Conservation (phyloP, 1,140 invertebrate species). For the Pachypeltis micranthus region DNA sequence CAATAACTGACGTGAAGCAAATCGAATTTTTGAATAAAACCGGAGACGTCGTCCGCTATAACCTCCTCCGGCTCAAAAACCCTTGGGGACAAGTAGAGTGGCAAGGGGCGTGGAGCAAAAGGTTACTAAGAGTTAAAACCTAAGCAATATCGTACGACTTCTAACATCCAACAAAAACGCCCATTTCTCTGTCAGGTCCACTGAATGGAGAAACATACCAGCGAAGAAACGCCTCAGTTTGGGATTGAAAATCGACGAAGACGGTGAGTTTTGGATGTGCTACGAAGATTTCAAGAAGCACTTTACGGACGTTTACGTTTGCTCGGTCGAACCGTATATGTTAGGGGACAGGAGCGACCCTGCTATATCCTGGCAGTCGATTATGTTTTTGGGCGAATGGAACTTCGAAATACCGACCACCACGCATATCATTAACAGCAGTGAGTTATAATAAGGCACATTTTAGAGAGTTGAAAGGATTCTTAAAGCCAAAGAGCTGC, state of each 20-base stretch:
- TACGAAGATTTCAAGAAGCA: neutral
- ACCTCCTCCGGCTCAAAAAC: neutral
- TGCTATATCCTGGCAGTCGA: neutral
- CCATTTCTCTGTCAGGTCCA: neutral
- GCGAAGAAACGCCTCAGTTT: neutral
- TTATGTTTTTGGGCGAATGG: neutral
- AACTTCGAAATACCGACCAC: neutral
- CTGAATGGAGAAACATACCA: neutral
- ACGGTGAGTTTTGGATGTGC: conserved; percentile 4
- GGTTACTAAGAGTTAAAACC: neutral
- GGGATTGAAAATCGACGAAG: neutral
- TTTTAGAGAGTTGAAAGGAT: too few relatives aligned
- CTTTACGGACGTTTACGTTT: neutral
- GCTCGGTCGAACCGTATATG: neutral
- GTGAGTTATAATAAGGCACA: too few relatives aligned
- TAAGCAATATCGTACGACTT: neutral
- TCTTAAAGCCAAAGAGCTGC: too few relatives aligned
- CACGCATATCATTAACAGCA: neutral
- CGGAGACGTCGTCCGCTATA: neutral
- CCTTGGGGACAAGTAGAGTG: neutral
- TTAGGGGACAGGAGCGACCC: neutral
- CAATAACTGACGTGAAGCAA: neutral
- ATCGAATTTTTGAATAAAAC: neutral
- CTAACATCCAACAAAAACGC: neutral
- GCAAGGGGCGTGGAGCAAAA: neutral